Percentiles rank a stretch among this genome's conserved stretches.
Conservation (phyloP, 2,888 invertebrate species). For the Ormyrus nitidulus region DNA sequence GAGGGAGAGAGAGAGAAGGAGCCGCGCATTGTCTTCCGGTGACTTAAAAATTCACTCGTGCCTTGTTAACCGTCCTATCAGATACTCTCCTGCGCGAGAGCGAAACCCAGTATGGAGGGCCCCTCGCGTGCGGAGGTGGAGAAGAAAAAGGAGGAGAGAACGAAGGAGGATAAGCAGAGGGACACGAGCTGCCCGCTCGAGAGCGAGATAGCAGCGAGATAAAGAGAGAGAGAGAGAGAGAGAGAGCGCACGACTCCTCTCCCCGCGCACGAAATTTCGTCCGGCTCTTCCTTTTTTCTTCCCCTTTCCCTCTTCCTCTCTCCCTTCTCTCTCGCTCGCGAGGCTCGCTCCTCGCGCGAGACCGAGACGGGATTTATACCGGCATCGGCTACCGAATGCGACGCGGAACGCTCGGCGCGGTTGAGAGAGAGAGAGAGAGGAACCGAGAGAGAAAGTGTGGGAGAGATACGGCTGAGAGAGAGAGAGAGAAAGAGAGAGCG, state of each 20-base stretch:
- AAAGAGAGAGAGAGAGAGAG: slow-evolving; percentile 25
- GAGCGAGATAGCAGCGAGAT: slow-evolving; percentile 45
- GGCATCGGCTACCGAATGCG: slow-evolving; percentile 46
- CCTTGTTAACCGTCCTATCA: slow-evolving; percentile 74
- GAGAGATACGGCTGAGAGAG: neutral
- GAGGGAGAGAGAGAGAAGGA: slow-evolving; percentile 51
- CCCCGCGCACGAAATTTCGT: neutral
- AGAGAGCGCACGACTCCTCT: slow-evolving; percentile 41
- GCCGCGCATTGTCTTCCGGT: slow-evolving; percentile 72
- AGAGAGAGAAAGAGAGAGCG: neutral
- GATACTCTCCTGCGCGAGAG: slow-evolving; percentile 62
- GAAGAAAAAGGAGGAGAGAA: slow-evolving; percentile 21
- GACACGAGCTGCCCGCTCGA: slow-evolving; percentile 40
- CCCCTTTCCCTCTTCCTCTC: slow-evolving; percentile 27
- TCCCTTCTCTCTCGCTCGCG: neutral
- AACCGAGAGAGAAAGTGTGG: slow-evolving; percentile 23
- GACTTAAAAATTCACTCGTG: slow-evolving; percentile 75
- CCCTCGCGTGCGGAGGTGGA: slow-evolving; percentile 36
- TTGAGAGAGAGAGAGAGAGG: neutral
- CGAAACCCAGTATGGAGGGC: slow-evolving; percentile 32
- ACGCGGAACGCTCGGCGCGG: neutral
- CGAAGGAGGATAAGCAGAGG: slow-evolving; percentile 28
- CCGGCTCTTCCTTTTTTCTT: slow-evolving; percentile 21
- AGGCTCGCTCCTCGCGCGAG: too few relatives aligned
- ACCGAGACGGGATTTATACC: slow-evolving; percentile 36